phyloP scores from a whole-genome alignment of 2,113 vertebrate genomes.

The Crotalus viridis region DNA sequence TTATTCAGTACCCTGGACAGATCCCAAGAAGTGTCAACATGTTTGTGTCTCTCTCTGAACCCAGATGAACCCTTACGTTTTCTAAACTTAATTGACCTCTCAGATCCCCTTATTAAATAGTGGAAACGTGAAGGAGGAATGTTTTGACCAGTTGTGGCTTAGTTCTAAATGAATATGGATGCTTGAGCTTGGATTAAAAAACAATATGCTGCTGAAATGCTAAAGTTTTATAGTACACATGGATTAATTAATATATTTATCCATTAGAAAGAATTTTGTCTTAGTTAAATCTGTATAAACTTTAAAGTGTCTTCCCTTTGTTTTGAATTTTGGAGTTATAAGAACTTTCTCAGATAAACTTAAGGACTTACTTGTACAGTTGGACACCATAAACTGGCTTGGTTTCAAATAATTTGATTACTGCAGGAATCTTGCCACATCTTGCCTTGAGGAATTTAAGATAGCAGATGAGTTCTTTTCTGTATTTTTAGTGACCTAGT shows the following conservation, averaged over 20 bases:
- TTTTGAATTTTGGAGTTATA: background rate
- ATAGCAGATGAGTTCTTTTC: background rate
- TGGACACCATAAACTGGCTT: background rate
- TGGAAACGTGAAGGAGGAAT: background rate
- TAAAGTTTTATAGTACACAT: background rate
- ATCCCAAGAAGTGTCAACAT: background rate
- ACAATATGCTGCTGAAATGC: background rate
- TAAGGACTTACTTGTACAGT: background rate
- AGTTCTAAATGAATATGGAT: too few relatives aligned
- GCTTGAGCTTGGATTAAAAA: background rate
- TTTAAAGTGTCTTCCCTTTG: background rate
- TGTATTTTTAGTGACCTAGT: background rate
- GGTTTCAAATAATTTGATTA: background rate
- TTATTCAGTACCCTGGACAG: background rate
- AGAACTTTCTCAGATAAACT: background rate
- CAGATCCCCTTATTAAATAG: background rate
- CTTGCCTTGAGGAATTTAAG: background rate
- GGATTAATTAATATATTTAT: background rate
- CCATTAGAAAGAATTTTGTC: background rate
- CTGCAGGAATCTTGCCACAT: background rate
- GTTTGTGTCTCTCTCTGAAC: too few relatives aligned
- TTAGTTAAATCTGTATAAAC: background rate
- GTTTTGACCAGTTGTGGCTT: background rate
- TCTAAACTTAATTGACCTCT: background rate
- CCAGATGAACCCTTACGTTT: background rate